Base-by-base conservation (phyloP, 1,140 invertebrate genomes). In the Drosophila bocqueti region DNA sequence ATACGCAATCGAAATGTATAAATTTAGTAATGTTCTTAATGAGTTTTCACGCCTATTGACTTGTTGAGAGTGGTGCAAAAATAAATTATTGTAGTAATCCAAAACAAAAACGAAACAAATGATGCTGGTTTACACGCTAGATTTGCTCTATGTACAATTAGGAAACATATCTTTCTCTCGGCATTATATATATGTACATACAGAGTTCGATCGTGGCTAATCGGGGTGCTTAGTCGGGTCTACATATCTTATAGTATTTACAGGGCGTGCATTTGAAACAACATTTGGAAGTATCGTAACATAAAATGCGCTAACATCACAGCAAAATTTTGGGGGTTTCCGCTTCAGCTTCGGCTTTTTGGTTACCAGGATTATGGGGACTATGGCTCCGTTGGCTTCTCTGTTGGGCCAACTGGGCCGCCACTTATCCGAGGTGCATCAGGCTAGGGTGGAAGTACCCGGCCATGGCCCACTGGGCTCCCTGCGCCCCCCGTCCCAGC, bases 401-500 rank as follows among this genome's bases (percentile, higher is more conserved):
- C 74, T 52, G 29, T 29, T 46, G 40, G 49, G 83, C 84, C 83
- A 87, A 81, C 81, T 67, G 76, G 84, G 85, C 85, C 85, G 81
- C 85, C 67, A 84, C 89, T 91, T 93, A 93, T 83, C 92, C 92
- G 76, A 93, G 79, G 76, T 93, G 92, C 92, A 93, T 93, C 49
- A 93, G 73, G 79, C 90, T 92, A 18, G 92, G 92, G 58, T 93
- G 92, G 74, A 93, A 93, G 72, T 93, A 93, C 49, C 92, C 91
- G 46, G 91, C 91, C 92, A 93, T 93, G 49, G 92, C 92, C 85
- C 92, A 91, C 62, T 93, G 92, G 49, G 92, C 92, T 0, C 92
- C 92, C 3, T 92, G 92, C 2, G 84, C 92, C 8, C 91, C 92
- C 4, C 92, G 95, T 47, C 94, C 93, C 57, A 95, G 93, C 3